Percentiles rank a stretch among this genome's conserved stretches.
These are phyloP conservation scores for Brevimyrus niger DNA, from an alignment of 2,113 vertebrate species.

Conservation along the genomic window DNA sequence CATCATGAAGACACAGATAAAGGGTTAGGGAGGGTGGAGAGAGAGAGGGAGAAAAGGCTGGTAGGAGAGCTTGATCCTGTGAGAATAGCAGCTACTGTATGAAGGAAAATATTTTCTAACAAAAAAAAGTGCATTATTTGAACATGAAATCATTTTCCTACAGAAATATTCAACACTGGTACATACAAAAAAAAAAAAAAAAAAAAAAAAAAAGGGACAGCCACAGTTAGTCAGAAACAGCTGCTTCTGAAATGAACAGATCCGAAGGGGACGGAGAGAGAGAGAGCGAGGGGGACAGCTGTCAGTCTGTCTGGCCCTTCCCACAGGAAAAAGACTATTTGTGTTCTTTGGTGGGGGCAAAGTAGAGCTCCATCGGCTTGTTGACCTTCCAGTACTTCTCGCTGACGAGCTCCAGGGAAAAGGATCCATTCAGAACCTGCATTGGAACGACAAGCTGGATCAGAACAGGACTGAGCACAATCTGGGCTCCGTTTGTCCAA, in stretches of 20 bases:
- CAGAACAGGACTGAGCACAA: neutral
- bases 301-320: constrained; percentile 9
- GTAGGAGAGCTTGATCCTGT: neutral
- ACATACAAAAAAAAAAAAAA: neutral
- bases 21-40: neutral
- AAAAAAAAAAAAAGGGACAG: neutral
- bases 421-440: constrained; percentile 93
- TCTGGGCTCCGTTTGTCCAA: neutral
- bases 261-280: neutral
- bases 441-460: constrained; percentile 11
- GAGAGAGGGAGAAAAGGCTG: neutral
- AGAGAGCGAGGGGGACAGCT: neutral
- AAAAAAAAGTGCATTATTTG: constrained; percentile 17
- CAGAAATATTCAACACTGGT: constrained; percentile 16
- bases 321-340: constrained; percentile 63
- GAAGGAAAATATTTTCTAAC: constrained; percentile 7
- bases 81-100: neutral
- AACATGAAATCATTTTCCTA: constrained; percentile 13
- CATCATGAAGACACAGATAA: neutral
- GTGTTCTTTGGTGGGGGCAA: constrained; percentile 96
- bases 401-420: constrained; percentile 95
- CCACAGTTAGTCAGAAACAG: constrained; percentile 14
- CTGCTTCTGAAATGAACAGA: constrained; percentile 4
- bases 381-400: constrained; percentile 99
- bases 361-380: constrained; percentile 99